Evolutionary conservation across 2,888 invertebrate genomes (phyloP), one percentile per base, ranked within the genome.

Genomic region (Pseudococcus viburni): DNA sequence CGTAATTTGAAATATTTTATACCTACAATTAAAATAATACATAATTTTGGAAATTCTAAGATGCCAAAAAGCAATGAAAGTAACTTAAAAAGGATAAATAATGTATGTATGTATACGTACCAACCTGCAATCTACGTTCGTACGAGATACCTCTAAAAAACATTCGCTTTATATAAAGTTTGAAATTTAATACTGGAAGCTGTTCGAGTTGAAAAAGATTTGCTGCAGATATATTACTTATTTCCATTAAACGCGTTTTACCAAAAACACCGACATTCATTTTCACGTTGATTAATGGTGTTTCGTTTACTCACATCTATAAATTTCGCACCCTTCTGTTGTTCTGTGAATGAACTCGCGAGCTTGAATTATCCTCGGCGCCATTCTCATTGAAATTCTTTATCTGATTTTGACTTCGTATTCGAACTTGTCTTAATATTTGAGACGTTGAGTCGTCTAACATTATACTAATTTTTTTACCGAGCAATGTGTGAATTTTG

Each of bases 251-350:
- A 33, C 73, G 73, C 7, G 73, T 15, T 64, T 22, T 64, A 64
- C 64, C 64, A 73, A 73, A 73, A 73, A 26, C 26, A 33, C 73
- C 73, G 80, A 83, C 80, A 83, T 46, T 83, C 39, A 83, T 46
- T 83, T 83, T 46, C 42, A 83, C 46, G 11, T 83, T 83, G 80
- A 83, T 83, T 83, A 83, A 83, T 83, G 80, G 80, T 39, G 39
- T 83, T 83, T 46, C 80, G 80, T 83, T 83, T 83, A 83, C 73
- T 33, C 33, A 33, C 73, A 73, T 73, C 73, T 68, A 68, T 26
- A 68, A 68, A 68, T 68, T 68, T 73, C 33, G 11, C 15, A 39
- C 19, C 4, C 59, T 64, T 26, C 68, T 73, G 7, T 73, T 73
- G 73, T 73, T 73, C 33, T 73, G 33, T 33, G 73, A 73, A 73